phyloP scores from a whole-genome alignment of 2,113 vertebrate genomes.

The Scortum barcoo region DNA sequence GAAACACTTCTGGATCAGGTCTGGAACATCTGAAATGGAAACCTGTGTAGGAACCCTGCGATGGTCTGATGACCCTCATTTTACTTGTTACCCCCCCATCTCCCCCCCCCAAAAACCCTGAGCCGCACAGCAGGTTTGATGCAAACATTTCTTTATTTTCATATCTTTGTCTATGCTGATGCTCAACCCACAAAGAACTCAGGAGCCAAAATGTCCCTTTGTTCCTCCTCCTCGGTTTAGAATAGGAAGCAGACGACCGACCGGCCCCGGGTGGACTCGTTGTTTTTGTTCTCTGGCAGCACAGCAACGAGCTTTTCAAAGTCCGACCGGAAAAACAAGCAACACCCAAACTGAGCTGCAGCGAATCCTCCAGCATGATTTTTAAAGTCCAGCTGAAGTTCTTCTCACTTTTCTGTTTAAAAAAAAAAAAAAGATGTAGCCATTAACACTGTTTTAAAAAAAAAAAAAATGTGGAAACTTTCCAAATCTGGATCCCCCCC shows the following conservation, averaged over 20 bases:
- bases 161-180: conserved; percentile 79
- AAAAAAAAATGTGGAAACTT: background rate
- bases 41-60: conserved; percentile 29
- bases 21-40: background rate
- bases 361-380: background rate
- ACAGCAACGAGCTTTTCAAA: conserved; percentile 15
- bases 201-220: conserved; percentile 87
- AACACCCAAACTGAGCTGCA: background rate
- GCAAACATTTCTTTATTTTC: conserved; percentile 68
- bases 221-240: conserved; percentile 36
- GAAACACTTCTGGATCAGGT: background rate
- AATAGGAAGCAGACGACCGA: background rate
- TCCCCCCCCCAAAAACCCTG: too few species aligned
- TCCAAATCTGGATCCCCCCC: too few species aligned
- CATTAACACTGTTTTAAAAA: background rate
- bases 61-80: background rate
- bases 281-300: background rate
- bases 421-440: background rate
- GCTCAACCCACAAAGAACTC: conserved; percentile 89
- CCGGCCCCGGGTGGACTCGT: background rate
- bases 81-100: background rate
- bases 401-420: background rate
- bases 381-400: conserved; percentile 19
- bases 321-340: background rate
- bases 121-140: conserved; percentile 72